Conservation (phyloP, 2,888 invertebrate genomes). For the Eubasilissa splendida region DNA sequence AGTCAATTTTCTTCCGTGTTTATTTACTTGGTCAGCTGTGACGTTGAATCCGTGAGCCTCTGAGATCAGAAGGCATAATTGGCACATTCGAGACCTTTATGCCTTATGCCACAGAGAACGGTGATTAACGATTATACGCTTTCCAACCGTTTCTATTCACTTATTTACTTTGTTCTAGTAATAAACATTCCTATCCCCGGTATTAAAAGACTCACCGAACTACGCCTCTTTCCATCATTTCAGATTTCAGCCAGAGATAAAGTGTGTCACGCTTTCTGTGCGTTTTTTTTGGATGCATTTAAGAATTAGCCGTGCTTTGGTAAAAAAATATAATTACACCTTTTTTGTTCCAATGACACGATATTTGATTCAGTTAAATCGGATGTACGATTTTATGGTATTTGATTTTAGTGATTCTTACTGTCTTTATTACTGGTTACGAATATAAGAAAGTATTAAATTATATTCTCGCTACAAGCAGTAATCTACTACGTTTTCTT, state of each 20-base stretch:
- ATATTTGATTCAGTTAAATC: conserved; percentile 1
- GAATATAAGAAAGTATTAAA: too few species aligned
- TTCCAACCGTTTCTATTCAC: conserved; percentile 40
- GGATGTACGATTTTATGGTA: neutral
- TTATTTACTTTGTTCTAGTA: conserved; percentile 30
- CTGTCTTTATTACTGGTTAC: neutral
- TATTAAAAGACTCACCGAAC: conserved; percentile 2
- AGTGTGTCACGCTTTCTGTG: conserved; percentile 15
- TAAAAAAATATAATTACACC: conserved; percentile 3
- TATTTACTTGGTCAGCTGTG: conserved; percentile 28
- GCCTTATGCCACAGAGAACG: conserved; percentile 22
- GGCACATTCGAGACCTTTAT: conserved; percentile 30
- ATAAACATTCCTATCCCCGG: conserved; percentile 11
- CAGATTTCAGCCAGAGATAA: conserved; percentile 2
- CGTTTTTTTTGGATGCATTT: conserved; percentile 13
- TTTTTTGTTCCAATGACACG: conserved; percentile 8
- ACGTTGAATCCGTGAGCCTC: conserved; percentile 17
- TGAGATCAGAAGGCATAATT: conserved; percentile 35
- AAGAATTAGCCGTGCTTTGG: conserved; percentile 17
- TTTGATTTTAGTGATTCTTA: neutral
- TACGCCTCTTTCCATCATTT: conserved; percentile 5
- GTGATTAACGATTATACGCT: conserved; percentile 54
- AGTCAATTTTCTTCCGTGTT: conserved; percentile 26
- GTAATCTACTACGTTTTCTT: too few species aligned
- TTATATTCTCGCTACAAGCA: too few species aligned